Conservation (phyloP, 2,113 vertebrate species). For the Actenoides lindsayi region DNA sequence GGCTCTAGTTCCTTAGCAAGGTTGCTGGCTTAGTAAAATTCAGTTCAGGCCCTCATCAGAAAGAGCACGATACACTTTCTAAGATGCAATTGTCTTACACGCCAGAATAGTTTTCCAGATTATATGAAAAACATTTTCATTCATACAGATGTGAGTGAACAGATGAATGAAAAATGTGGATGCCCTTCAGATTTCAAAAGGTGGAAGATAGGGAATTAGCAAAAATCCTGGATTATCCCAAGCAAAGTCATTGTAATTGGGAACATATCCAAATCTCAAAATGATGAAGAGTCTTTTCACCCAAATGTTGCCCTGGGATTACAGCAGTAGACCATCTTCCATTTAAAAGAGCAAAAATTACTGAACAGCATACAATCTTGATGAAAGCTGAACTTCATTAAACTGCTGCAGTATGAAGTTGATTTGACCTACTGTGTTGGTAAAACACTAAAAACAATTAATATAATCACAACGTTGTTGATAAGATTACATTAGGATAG, state of each 20-base stretch:
- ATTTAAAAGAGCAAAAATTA: background rate
- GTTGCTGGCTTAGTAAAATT: background rate
- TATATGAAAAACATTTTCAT: background rate
- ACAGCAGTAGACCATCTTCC: background rate
- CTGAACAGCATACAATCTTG: background rate
- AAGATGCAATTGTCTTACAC: background rate
- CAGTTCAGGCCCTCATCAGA: background rate
- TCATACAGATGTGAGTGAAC: background rate
- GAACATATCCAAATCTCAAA: background rate
- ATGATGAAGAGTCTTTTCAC: background rate
- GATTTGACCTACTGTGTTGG: background rate
- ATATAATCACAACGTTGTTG: fast-evolving
- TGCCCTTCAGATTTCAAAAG: background rate
- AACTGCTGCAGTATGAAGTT: background rate
- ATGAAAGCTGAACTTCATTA: background rate
- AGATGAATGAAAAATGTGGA: background rate
- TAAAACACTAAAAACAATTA: background rate
- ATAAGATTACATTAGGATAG: background rate
- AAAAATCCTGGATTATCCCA: background rate
- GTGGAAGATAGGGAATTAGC: background rate
- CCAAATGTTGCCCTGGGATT: background rate
- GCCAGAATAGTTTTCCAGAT: background rate
- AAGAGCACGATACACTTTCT: background rate
- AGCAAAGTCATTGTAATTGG: background rate
- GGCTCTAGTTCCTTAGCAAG: background rate